phyloP scores from a whole-genome alignment of 2,113 vertebrate genomes.

The Phocoena sinus region DNA sequence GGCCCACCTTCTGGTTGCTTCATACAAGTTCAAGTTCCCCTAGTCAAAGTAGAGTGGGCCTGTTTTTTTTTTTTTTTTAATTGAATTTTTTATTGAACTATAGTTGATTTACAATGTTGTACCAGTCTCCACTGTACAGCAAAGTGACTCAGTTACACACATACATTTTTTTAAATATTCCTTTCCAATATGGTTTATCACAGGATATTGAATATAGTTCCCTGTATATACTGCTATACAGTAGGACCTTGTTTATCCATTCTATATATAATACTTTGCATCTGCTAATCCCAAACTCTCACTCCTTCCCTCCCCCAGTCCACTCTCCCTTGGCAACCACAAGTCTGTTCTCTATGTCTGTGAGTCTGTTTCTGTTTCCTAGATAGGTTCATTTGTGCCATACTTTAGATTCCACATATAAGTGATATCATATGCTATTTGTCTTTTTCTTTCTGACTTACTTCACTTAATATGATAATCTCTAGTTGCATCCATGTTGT shows the following conservation, averaged over 20 bases:
- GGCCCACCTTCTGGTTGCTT: rapidly evolving
- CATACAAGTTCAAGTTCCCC: not conserved
- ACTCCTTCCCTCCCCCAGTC: not conserved
- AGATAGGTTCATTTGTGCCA: too few species aligned
- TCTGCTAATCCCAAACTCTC: not conserved
- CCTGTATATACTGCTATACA: too few species aligned
- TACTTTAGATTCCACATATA: not conserved
- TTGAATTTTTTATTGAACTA: not conserved
- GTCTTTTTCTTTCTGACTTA: not conserved
- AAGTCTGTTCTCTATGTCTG: not conserved
- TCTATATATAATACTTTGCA: not conserved
- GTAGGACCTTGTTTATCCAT: not conserved
- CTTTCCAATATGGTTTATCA: not conserved
- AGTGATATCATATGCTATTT: not conserved
- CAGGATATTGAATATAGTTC: not conserved
- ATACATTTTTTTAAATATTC: not conserved
- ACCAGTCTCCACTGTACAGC: not conserved
- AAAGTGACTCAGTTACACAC: not conserved
- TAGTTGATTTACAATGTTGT: not conserved
- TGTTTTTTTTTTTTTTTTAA: not conserved
- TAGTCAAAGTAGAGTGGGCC: not conserved
- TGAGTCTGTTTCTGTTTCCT: too few species aligned
- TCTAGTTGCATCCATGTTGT: not conserved
- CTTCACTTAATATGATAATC: not conserved
- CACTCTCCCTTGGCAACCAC: not conserved